Evolutionary conservation across 1,140 invertebrate species (phyloP), one percentile per base, ranked within the genome.

Genomic region (Spodoptera frugiperda): DNA sequence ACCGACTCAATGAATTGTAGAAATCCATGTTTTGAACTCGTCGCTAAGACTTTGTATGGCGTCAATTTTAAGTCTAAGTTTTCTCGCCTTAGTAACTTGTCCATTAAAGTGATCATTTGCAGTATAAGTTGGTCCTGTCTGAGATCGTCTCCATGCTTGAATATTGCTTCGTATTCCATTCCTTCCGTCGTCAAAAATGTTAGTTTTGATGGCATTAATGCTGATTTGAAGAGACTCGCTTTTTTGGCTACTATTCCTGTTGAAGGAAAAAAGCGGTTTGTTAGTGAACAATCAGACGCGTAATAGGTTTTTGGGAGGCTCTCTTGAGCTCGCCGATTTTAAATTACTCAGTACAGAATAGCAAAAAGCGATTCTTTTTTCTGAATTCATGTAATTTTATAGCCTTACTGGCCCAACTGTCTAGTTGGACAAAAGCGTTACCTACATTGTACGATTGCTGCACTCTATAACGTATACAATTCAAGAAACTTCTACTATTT

Each of bases 91-190:
- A 99, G 93, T 19, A 99, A 93, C 93, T 99, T 98, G 94, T 99
- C 99, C 99, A 99, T 99, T 4, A 99, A 94, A 0, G 98, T 98
- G 76, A 99, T 99, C 94, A 99, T 99, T 93, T 98, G 97, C 67
- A 99, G 93, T 79, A 99, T 98, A 0, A 99, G 95, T 93, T 99
- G 99, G 95, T 99, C 99, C 94, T 99, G 99, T 25, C 99, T 93
- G n/a, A 99, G 92, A 94, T 99, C 99, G 94, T 99, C 99, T 0
- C 99, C 99, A 87, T 99, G 96, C 95, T 99, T 99, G 92, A 99
- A 99, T 80, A 99, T 99, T 0, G 98, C 98, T 14, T 98, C 97
- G 94, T 99, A 99, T 89, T 99, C 98, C n/a, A 94, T 94, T 44
- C 97, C 96, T 63, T 96, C 95, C 0, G 95, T 96, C 0, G 98